A percentile compares a stretch with the other conserved stretches of the same genome.
phyloP scores from a whole-genome alignment of 2,888 invertebrate species.

The Eretmocerus hayati region DNA sequence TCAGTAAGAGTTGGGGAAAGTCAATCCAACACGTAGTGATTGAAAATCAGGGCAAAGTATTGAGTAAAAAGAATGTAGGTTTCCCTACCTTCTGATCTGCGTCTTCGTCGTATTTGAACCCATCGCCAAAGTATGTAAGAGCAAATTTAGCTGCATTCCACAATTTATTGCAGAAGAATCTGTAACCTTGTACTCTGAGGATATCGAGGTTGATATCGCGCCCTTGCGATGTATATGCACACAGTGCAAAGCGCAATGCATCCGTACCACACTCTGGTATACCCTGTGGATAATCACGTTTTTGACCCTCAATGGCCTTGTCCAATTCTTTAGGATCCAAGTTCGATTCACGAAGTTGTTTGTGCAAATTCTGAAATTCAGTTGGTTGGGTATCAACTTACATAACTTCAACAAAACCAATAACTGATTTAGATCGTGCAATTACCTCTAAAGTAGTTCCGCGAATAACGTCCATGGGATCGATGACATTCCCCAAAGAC shows the following conservation, averaged over 20 bases:
- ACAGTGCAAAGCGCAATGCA: conserved; percentile 85
- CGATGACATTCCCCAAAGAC: conserved; percentile 95
- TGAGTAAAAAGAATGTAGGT: no score
- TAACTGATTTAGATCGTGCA: no score
- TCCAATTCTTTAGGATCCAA: conserved; percentile 72
- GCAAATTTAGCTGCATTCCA: conserved; percentile 98
- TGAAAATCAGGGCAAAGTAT: no score
- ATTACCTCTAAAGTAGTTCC: conserved; percentile 72
- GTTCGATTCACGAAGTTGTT: conserved; percentile 69
- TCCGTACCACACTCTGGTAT: conserved; percentile 97
- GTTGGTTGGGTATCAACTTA: no score
- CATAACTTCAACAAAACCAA: no score
- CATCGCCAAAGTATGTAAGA: conserved; percentile 61
- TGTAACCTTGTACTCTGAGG: conserved; percentile 83
- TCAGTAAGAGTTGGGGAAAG: no score
- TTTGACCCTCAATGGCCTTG: conserved; percentile 47
- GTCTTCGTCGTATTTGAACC: conserved; percentile 49
- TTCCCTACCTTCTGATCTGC: conserved; percentile 29
- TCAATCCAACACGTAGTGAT: no score
- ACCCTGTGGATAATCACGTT: conserved; percentile 65
- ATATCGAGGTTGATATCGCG: conserved; percentile 97
- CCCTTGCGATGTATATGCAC: conserved; percentile 82
- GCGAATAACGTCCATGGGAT: conserved; percentile 90
- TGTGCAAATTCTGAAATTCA: conserved; percentile 54
- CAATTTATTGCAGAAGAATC: conserved; percentile 96